Percentiles rank a stretch among this genome's conserved stretches.
These are phyloP conservation scores for Cryptoblepharus egeriae DNA, from an alignment of 2,797 vertebrate species.

Conservation along the genomic window DNA sequence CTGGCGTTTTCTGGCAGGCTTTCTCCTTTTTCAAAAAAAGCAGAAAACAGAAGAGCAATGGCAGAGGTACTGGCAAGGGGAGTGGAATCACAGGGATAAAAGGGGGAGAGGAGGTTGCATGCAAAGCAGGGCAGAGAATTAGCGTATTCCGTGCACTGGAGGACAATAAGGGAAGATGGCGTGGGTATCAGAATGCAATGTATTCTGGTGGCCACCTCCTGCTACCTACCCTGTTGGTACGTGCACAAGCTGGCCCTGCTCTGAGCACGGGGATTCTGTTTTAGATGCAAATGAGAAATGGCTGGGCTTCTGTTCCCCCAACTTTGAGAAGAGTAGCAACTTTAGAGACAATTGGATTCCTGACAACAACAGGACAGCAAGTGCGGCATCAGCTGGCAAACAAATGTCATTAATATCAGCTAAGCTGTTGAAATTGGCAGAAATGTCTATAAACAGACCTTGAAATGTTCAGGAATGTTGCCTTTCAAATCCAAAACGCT, in stretches of 20 bases:
- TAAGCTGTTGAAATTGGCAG: slow-evolving; percentile 2
- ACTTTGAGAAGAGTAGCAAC: background rate
- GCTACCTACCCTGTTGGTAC: no score
- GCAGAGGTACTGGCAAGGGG: no score
- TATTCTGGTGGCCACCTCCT: no score
- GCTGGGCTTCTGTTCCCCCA: background rate
- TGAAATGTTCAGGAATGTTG: slow-evolving; percentile 1
- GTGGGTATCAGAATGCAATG: no score
- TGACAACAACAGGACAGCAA: background rate
- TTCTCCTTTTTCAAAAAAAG: no score
- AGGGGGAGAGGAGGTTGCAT: no score
- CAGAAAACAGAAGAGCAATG: no score
- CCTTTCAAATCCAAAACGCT: slow-evolving; percentile 4
- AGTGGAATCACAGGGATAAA: no score
- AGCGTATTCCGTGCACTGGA: no score
- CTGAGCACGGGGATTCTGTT: background rate
- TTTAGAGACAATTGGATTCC: background rate
- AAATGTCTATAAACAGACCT: slow-evolving; percentile 4
- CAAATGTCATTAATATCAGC: slow-evolving; percentile 18
- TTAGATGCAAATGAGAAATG: background rate
- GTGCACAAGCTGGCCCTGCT: no score
- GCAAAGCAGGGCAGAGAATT: no score
- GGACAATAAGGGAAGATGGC: no score
- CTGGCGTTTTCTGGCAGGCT: background rate
- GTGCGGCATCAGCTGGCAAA: slow-evolving; percentile 2